These are phyloP conservation scores for Melanotaenia trifasciata DNA, from an alignment of 2,797 vertebrate genomes.

Conservation along the genomic window DNA sequence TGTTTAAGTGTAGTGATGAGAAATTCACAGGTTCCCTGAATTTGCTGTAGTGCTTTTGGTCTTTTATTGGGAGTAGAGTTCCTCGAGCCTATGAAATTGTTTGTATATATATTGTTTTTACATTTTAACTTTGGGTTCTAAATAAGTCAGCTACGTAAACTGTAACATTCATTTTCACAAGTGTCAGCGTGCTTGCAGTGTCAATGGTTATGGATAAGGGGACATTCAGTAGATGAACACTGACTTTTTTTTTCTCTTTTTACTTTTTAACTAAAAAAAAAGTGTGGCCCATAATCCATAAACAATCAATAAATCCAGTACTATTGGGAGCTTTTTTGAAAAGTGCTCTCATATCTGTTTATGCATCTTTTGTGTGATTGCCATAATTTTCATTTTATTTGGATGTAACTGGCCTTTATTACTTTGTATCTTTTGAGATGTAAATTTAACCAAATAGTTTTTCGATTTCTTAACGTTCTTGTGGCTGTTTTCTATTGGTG, in stretches of 20 bases:
- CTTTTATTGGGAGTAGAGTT: not conserved
- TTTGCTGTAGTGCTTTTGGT: too few species aligned
- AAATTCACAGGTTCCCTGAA: too few species aligned
- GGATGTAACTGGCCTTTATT: not conserved
- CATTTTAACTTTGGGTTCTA: not conserved
- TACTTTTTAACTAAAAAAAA: too few species aligned
- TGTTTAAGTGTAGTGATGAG: too few species aligned
- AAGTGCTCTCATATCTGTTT: not conserved
- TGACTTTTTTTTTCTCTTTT: too few species aligned
- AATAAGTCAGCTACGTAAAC: not conserved
- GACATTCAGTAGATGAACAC: too few species aligned
- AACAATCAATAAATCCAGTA: too few species aligned
- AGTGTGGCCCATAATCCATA: too few species aligned
- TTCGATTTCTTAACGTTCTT: constrained; percentile 41
- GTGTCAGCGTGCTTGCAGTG: not conserved
- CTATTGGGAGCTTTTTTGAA: too few species aligned
- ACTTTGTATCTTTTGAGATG: not conserved
- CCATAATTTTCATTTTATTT: not conserved
- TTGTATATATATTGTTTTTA: not conserved
- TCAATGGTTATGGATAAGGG: not conserved
- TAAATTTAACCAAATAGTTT: constrained; percentile 4
- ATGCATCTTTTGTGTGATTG: not conserved
- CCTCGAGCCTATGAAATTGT: not conserved
- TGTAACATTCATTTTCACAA: not conserved
- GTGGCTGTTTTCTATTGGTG: constrained; percentile 67